Conservation (phyloP, 2,888 invertebrate genomes). For the Aphidius colemani region DNA sequence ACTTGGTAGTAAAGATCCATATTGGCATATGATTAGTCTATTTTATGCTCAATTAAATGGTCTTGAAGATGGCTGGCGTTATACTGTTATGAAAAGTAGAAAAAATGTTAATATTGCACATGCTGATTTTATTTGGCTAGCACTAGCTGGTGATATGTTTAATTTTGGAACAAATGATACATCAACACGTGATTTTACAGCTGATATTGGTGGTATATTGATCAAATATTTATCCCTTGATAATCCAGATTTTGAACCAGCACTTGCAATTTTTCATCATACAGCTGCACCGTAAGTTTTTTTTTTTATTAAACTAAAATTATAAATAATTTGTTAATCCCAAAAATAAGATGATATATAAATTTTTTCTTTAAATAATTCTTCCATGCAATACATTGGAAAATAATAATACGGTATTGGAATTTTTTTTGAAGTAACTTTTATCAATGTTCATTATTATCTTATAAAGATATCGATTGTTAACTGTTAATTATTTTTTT, state of each 20-base stretch:
- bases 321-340: too few species aligned
- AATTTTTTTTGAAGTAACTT: too few species aligned
- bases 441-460: neutral
- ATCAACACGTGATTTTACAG: slow-evolving; percentile 45
- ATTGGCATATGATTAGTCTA: slow-evolving; percentile 84
- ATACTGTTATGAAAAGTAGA: slow-evolving; percentile 70
- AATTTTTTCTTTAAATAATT: slow-evolving; percentile 19
- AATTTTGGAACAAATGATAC: slow-evolving; percentile 64
- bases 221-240: slow-evolving; percentile 46
- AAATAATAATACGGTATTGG: too few species aligned
- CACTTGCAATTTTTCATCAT: slow-evolving; percentile 78
- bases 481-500: slow-evolving; percentile 5
- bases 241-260: slow-evolving; percentile 38
- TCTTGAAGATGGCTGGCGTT: slow-evolving; percentile 75
- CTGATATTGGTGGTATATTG: slow-evolving; percentile 52
- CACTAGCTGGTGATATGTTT: slow-evolving; percentile 75
- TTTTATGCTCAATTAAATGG: slow-evolving; percentile 81
- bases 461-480: slow-evolving; percentile 6
- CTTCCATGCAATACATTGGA: too few species aligned
- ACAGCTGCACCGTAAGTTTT: slow-evolving; percentile 71
- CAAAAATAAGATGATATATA: too few species aligned
- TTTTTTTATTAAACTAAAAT: slow-evolving; percentile 34
- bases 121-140: slow-evolving; percentile 75
- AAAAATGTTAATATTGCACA: slow-evolving; percentile 67
- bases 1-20: slow-evolving; percentile 65